Evolutionary conservation across 2,888 invertebrate genomes (phyloP).

Genomic region (Caenorhabditis sp.): DNA sequence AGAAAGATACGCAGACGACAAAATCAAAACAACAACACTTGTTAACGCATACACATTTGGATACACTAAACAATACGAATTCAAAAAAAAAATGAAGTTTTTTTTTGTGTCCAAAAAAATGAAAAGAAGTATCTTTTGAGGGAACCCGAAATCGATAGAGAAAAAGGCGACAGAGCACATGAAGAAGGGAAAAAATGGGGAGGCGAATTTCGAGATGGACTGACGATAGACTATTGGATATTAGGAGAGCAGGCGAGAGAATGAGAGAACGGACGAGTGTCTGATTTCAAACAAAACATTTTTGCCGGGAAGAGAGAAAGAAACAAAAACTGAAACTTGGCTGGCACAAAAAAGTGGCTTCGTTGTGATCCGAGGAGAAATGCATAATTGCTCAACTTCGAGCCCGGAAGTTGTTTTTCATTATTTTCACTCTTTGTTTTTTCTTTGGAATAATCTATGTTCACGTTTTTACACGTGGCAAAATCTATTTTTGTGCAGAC

Average conservation of each 20-base stretch:
- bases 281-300: background rate
- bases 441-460: too few relatives aligned
- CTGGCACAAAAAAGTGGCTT: background rate
- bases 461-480: too few relatives aligned
- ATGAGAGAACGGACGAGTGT: conserved; percentile 7
- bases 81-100: background rate
- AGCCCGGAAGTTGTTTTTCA: too few relatives aligned
- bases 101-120: conserved; percentile 5
- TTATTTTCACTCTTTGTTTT: too few relatives aligned
- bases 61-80: background rate
- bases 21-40: background rate
- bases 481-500: too few relatives aligned
- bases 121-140: conserved; percentile 10
- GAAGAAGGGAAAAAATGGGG: conserved; percentile 7
- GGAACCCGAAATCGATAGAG: background rate
- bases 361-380: background rate
- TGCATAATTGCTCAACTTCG: background rate
- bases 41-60: too few relatives aligned
- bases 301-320: background rate
- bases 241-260: background rate
- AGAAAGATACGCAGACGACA: background rate
- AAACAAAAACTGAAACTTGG: background rate
- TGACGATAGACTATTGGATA: background rate
- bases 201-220: conserved; percentile 8
- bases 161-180: conserved; percentile 11